These are phyloP conservation scores for Cathartes aura DNA, from an alignment of 2,113 vertebrate species.

Conservation along the genomic window DNA sequence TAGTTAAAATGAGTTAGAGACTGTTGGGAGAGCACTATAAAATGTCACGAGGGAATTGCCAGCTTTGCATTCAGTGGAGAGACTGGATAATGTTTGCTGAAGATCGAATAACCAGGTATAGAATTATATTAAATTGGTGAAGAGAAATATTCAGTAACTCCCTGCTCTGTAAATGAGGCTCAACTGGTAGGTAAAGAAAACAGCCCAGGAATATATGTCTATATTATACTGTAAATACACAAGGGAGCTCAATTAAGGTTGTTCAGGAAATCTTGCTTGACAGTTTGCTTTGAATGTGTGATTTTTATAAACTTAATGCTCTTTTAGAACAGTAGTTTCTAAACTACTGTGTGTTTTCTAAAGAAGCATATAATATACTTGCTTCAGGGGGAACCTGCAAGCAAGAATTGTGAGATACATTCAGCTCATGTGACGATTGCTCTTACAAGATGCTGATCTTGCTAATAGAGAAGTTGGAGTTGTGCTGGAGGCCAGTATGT, in stretches of 20 bases:
- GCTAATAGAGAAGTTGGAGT: background rate
- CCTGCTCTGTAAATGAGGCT: background rate
- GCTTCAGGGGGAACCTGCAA: background rate
- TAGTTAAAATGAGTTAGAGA: background rate
- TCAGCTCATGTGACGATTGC: background rate
- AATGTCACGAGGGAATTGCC: background rate
- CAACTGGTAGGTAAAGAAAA: background rate
- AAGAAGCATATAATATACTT: background rate
- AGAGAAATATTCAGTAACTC: background rate
- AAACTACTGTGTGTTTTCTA: slow-evolving; percentile 24
- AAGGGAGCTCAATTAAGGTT: slow-evolving; percentile 22
- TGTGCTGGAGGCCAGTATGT: background rate
- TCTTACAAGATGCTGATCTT: background rate
- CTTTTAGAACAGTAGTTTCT: background rate
- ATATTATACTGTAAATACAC: background rate
- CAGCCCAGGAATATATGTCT: background rate
- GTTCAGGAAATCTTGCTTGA: slow-evolving; percentile 20
- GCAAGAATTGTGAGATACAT: background rate
- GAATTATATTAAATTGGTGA: background rate
- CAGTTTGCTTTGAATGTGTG: slow-evolving; percentile 13
- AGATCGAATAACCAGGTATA: background rate
- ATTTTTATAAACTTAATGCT: slow-evolving; percentile 15
- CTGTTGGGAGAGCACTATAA: background rate
- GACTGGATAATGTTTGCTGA: background rate
- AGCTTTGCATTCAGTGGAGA: background rate